Conservation (phyloP, 1,140 invertebrate species). For the Scaptomyza graminum region DNA sequence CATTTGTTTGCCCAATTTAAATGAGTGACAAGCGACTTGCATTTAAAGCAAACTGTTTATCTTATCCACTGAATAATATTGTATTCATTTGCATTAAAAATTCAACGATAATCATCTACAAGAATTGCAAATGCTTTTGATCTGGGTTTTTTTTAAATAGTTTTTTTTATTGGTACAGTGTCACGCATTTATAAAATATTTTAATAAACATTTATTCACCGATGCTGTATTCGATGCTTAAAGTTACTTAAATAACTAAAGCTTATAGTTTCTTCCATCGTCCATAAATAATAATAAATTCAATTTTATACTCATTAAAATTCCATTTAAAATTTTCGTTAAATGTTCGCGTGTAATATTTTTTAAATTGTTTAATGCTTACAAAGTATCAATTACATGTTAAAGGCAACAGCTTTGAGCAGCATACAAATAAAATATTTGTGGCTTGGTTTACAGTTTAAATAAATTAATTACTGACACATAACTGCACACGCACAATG, state of each 20-base stretch:
- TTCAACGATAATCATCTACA: constrained; percentile 52
- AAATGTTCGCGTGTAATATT: no score
- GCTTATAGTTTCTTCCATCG: no score
- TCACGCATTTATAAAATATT: not conserved
- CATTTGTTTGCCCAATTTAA: constrained; percentile 72
- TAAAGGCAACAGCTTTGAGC: constrained; percentile 1
- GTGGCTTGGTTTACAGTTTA: constrained; percentile 25
- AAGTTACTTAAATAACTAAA: no score
- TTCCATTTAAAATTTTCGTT: not conserved
- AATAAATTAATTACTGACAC: constrained; percentile 37
- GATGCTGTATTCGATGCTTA: no score
- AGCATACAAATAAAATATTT: constrained; percentile 32
- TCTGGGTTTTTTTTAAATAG: not conserved
- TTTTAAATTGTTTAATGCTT: not conserved
- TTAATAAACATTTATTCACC: not conserved
- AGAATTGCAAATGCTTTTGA: constrained; percentile 35
- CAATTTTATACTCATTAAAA: not conserved
- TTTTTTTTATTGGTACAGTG: not conserved
- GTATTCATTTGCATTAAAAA: constrained; percentile 59
- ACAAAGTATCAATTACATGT: constrained; percentile 3
- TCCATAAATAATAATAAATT: no score
- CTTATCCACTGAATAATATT: constrained; percentile 18
- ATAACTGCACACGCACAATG: constrained; percentile 9
- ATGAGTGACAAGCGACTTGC: constrained; percentile 67
- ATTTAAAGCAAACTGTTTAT: constrained; percentile 54